phyloP scores from a whole-genome alignment of 2,888 invertebrate species.

The Tipula vernalis region DNA sequence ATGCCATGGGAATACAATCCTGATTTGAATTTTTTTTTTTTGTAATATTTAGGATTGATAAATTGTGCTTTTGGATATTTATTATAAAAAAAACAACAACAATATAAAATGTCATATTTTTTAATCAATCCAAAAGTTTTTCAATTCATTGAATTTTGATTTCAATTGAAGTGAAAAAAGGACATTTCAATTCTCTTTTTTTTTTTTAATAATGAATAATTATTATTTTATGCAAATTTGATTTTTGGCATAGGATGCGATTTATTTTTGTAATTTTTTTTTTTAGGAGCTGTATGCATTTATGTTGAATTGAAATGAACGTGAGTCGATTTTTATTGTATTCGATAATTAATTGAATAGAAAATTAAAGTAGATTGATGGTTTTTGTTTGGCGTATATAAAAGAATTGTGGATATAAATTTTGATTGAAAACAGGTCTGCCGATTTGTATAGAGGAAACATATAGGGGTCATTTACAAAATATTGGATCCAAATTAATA shows the following conservation, averaged over 20 bases:
- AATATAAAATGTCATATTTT: conserved; percentile 7
- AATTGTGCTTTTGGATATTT: not conserved
- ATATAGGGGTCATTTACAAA: too few relatives aligned
- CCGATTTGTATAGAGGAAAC: too few relatives aligned
- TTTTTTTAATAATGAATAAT: conserved; percentile 5
- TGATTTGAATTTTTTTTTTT: not conserved
- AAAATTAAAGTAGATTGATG: not conserved
- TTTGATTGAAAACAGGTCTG: not conserved
- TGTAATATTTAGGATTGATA: not conserved
- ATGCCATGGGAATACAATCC: not conserved
- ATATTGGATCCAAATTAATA: too few relatives aligned
- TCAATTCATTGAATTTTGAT: conserved; percentile 9
- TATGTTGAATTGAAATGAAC: not conserved
- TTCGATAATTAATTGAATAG: not conserved
- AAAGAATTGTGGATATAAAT: not conserved
- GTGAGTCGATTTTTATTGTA: not conserved
- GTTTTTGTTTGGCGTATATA: not conserved
- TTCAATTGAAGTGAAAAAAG: conserved; percentile 6
- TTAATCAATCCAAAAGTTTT: conserved; percentile 5
- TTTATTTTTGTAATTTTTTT: not conserved
- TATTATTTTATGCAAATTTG: conserved; percentile 4
- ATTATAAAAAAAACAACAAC: not conserved
- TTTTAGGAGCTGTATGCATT: not conserved
- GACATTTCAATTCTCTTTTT: not conserved
- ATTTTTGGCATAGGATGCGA: not conserved